Conservation (phyloP, 2,888 invertebrate species). For the Lasioglossum marginatum region DNA sequence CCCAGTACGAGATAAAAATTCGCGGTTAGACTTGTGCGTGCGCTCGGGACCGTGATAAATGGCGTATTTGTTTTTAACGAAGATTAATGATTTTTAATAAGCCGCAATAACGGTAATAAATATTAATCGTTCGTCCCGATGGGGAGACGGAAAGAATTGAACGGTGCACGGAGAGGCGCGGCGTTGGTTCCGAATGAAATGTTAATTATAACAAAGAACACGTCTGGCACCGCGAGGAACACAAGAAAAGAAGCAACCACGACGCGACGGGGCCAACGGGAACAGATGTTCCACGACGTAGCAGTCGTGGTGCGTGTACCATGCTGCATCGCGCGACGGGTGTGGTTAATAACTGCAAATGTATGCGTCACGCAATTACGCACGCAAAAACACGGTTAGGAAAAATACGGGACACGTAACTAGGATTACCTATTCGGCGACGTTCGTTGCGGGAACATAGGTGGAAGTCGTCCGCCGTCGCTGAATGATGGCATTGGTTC, state of each 20-base stretch:
- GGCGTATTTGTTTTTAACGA: slow-evolving; percentile 46
- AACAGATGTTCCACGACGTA: slow-evolving; percentile 34
- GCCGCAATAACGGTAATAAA: slow-evolving; percentile 44
- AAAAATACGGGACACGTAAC: slow-evolving; percentile 22
- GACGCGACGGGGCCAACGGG: neutral
- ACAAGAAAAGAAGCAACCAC: neutral
- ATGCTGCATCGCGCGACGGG: slow-evolving; percentile 20
- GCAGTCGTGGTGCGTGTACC: neutral
- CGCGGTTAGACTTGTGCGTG: neutral
- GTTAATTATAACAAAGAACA: neutral
- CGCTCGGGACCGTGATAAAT: neutral
- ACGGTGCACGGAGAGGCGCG: neutral
- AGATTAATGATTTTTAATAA: slow-evolving; percentile 55
- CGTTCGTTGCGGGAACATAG: neutral
- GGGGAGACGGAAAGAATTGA: slow-evolving; percentile 10
- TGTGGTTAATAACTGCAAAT: slow-evolving; percentile 60
- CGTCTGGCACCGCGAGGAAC: neutral
- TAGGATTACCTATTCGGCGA: slow-evolving; percentile 23
- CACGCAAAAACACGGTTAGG: slow-evolving; percentile 27
- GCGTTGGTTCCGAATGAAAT: neutral
- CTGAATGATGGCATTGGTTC: neutral
- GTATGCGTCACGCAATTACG: slow-evolving; percentile 48
- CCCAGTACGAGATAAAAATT: neutral
- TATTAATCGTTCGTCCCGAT: slow-evolving; percentile 38
- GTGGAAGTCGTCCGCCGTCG: neutral